Evolutionary conservation across 2,888 invertebrate species (phyloP).

Genomic region (Acleris sparsana): DNA sequence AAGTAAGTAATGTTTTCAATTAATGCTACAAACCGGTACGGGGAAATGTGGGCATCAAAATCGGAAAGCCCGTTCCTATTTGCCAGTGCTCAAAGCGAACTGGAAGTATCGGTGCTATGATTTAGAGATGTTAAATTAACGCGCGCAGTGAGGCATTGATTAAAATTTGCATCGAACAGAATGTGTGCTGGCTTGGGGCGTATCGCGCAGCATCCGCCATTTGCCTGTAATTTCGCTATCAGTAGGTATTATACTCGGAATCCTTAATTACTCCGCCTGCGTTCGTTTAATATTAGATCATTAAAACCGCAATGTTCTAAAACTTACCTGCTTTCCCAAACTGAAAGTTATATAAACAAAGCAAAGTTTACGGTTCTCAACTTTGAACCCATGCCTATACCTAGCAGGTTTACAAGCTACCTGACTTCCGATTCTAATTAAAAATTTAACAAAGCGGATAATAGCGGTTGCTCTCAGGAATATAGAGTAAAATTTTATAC

Average conservation of each 20-base stretch:
- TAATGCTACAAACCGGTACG: no score
- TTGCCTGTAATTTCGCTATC: slow-evolving; percentile 65
- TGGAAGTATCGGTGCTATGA: not conserved
- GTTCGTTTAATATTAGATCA: slow-evolving; percentile 83
- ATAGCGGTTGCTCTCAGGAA: slow-evolving; percentile 56
- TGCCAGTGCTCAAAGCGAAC: not conserved
- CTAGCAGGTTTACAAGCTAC: slow-evolving; percentile 66
- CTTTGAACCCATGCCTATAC: slow-evolving; percentile 74
- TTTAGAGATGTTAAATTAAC: slow-evolving; percentile 30
- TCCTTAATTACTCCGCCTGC: slow-evolving; percentile 80
- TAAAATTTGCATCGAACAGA: slow-evolving; percentile 33
- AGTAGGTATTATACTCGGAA: slow-evolving; percentile 68
- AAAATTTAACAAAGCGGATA: slow-evolving; percentile 74
- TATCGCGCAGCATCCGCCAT: slow-evolving; percentile 18
- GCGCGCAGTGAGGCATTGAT: slow-evolving; percentile 27
- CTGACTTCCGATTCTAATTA: slow-evolving; percentile 75
- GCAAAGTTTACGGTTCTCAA: slow-evolving; percentile 72
- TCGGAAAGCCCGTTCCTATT: no score
- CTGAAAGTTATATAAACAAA: slow-evolving; percentile 79
- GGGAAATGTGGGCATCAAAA: no score
- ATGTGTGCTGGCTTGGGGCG: slow-evolving; percentile 7
- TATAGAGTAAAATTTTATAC: slow-evolving; percentile 54
- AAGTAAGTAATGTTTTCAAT: no score
- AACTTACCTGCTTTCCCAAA: slow-evolving; percentile 78
- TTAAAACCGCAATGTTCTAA: slow-evolving; percentile 82